These are phyloP conservation scores for Amphipoea lucens DNA, from an alignment of 2,888 invertebrate genomes.

Conservation along the genomic window DNA sequence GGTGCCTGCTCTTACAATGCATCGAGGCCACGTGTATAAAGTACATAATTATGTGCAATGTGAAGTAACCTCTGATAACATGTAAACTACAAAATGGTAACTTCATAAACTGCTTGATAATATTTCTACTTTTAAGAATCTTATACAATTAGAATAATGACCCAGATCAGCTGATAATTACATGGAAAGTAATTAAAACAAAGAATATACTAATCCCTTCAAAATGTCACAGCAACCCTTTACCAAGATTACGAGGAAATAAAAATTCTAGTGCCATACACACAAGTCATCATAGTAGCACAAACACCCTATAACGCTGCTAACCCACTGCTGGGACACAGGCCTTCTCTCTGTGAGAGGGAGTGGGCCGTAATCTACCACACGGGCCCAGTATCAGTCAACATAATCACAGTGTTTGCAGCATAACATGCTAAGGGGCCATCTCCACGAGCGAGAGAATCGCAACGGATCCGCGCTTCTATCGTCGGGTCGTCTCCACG, in stretches of 20 bases:
- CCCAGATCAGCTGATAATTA: background rate
- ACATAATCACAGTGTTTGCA: background rate
- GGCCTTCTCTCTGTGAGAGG: background rate
- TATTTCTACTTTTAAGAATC: background rate
- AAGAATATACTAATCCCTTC: background rate
- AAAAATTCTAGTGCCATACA: background rate
- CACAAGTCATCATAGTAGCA: background rate
- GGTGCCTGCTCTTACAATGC: background rate
- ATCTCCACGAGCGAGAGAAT: too few relatives aligned
- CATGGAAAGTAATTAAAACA: background rate
- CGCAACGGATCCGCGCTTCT: too few relatives aligned
- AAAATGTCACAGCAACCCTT: background rate
- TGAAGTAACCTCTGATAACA: background rate
- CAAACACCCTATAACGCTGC: too few relatives aligned
- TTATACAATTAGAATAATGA: background rate
- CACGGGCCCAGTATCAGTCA: background rate
- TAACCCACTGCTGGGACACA: too few relatives aligned
- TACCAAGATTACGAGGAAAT: background rate
- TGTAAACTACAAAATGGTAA: background rate
- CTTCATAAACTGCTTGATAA: background rate
- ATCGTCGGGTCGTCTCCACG: too few relatives aligned
- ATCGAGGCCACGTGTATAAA: slow-evolving; percentile 7
- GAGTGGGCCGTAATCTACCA: background rate
- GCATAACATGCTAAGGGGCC: background rate
- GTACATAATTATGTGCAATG: background rate